A percentile compares a stretch with the other conserved stretches of the same genome.
Evolutionary conservation across 2,888 invertebrate species (phyloP).

Genomic region (Congeria kusceri): DNA sequence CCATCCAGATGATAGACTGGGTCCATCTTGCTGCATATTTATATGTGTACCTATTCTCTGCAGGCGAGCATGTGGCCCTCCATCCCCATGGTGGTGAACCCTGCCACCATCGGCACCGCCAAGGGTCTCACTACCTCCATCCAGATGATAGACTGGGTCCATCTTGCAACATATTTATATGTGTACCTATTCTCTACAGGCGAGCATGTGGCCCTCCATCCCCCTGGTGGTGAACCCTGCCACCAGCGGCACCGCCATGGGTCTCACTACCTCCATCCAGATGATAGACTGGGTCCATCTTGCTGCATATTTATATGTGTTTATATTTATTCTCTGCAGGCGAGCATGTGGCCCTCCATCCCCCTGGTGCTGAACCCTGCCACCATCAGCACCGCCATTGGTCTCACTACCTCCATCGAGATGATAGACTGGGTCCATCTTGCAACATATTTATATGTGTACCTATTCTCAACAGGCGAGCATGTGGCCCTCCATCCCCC

Average conservation of each 20-base stretch:
- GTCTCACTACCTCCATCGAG: conserved; percentile 85
- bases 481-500: conserved; percentile 85
- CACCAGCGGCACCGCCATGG: conserved; percentile 85
- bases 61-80: conserved; percentile 85
- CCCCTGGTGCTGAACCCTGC: conserved; percentile 84
- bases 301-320: too few relatives aligned
- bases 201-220: conserved; percentile 85
- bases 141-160: conserved; percentile 86
- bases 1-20: conserved; percentile 86
- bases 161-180: too few relatives aligned
- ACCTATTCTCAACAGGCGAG: conserved; percentile 73
- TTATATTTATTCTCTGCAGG: too few relatives aligned
- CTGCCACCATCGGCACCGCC: conserved; percentile 85
- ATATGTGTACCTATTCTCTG: too few relatives aligned
- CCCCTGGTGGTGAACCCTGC: conserved; percentile 84
- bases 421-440: too few relatives aligned
- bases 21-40: too few relatives aligned
- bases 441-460: too few relatives aligned
- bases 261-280: conserved; percentile 85
- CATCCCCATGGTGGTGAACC: conserved; percentile 84
- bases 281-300: conserved; percentile 86
- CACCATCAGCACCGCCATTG: conserved; percentile 85
- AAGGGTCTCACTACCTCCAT: conserved; percentile 85
- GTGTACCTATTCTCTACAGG: conserved; percentile 55
- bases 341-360: conserved; percentile 85